Base-by-base conservation (phyloP, 2,797 vertebrate genomes). In the Pseudochirops cupreus region DNA sequence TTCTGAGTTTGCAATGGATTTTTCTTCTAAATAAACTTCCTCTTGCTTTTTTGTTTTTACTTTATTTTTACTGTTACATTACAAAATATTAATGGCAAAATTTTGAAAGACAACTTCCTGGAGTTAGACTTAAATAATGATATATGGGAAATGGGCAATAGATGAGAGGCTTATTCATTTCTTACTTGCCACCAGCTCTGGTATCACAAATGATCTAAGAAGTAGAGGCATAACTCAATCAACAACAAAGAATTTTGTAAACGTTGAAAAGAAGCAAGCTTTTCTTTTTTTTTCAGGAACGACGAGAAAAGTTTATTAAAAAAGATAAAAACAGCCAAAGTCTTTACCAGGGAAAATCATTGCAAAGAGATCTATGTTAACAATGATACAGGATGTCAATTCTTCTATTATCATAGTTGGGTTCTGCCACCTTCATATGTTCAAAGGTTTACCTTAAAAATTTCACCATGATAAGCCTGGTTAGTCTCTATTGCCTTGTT, bases 271-370 rank as follows among this genome's bases (percentile, higher is more conserved):
- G 6, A 74, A 18, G 55, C 55, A 56, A 56, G 55, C 55, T 56
- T 56, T 56, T 21, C 56, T 55, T 55, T 55, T 55, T 55, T 55
- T 57, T 57, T 52, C 46, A 95, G 74, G 96, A 93, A 1, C 96
- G 91, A 96, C 53, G 95, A 96, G 94, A 98, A 82, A 97, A 96
- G 95, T 98, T 98, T 98, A 97, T 98, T 98, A 96, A 92, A 96
- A 96, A 98, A 97, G 97, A 97, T 97, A 97, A 97, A 82, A 96
- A 92, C 33, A 94, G 96, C 52, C 95, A 46, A 91, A 90, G 93
- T 91, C 94, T 95, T 94, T 16, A 82, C 56, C 74, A 62, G 50
- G 62, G 92, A 93, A 90, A 92, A 94, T 55, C 54, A 90, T 95
- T 91, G 93, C 93, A 94, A 94, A 13, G 28, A 96, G 95, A 95